Conservation (phyloP, 92 coral and sea anemone species). For the Scolanthus callimorphus region DNA sequence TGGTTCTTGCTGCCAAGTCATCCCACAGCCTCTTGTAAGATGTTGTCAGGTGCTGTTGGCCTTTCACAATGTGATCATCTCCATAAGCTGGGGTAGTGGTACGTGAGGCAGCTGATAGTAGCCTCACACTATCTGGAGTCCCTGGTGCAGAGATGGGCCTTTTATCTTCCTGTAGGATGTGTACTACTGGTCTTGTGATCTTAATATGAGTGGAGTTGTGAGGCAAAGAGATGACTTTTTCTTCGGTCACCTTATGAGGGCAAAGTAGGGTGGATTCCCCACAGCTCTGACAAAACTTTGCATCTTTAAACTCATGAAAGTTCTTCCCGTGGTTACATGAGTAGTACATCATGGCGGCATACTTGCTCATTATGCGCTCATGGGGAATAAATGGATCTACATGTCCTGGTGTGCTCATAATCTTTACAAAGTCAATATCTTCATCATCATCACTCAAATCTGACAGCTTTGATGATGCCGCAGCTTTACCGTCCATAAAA, state of each 20-base stretch:
- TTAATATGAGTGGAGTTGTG: constrained; percentile 93
- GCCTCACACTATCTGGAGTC: constrained; percentile 58
- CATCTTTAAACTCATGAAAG: constrained; percentile 91
- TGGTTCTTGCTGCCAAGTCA: constrained; percentile 56
- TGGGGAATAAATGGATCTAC: constrained; percentile 90
- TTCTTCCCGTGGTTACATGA: constrained; percentile 98
- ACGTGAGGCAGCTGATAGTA: constrained; percentile 34
- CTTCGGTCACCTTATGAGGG: constrained; percentile 85
- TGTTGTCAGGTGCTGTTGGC: constrained; percentile 79
- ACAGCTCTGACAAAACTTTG: constrained; percentile 89
- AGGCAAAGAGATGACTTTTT: constrained; percentile 78
- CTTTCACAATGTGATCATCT: constrained; percentile 61
- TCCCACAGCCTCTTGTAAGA: constrained; percentile 84
- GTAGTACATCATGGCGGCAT: constrained; percentile 85
- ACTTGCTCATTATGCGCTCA: constrained; percentile 87
- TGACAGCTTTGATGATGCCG: constrained; percentile 2
- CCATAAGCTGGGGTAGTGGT: constrained; percentile 38
- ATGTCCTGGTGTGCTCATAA: constrained; percentile 79
- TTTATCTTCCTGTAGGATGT: constrained; percentile 42
- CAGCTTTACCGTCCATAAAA: constrained; percentile 12
- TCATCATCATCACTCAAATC: constrained; percentile 52
- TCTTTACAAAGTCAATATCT: constrained; percentile 85
- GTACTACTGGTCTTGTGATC: constrained; percentile 82
- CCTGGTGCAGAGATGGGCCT: constrained; percentile 32
- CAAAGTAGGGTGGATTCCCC: constrained; percentile 90